A percentile compares a stretch with the other conserved stretches of the same genome.
phyloP scores from a whole-genome alignment of 2,113 vertebrate species.

The Sclerurus mexicanus region DNA sequence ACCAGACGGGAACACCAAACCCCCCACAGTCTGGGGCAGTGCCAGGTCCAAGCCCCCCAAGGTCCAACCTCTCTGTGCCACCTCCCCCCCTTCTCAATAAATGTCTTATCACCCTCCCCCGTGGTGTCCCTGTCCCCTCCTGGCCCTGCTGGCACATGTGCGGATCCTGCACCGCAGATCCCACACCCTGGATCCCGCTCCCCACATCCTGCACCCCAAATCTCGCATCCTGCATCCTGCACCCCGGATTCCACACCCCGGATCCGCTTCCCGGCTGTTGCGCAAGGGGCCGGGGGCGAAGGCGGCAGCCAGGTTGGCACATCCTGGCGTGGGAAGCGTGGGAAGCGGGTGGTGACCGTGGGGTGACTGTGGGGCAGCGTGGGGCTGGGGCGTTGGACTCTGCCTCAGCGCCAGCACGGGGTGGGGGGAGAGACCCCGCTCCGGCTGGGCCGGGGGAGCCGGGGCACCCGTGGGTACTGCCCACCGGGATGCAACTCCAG shows the following conservation, averaged over 20 bases:
- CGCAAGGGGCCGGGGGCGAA: not conserved
- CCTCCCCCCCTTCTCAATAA: not conserved
- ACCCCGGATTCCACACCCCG: not conserved
- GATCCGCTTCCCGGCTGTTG: not conserved
- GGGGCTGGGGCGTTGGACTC: not conserved
- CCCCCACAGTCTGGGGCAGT: not conserved
- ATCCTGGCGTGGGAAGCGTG: not conserved
- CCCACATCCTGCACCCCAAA: fast-evolving
- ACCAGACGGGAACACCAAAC: not conserved
- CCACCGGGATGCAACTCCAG: not conserved
- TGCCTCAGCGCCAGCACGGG: not conserved
- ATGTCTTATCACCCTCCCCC: not conserved
- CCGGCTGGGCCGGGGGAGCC: too few relatives aligned
- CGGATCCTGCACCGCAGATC: not conserved
- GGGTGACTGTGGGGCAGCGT: not conserved
- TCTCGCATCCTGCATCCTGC: fast-evolving
- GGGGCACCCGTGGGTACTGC: not conserved
- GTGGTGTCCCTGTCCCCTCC: not conserved
- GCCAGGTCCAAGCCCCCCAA: not conserved
- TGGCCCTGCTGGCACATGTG: not conserved
- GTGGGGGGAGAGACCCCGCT: not conserved
- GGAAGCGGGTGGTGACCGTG: not conserved
- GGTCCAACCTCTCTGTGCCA: not conserved
- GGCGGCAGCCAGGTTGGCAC: not conserved
- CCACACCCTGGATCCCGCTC: not conserved